Base-by-base conservation (phyloP, 64 coral and sea anemone genomes). In the Acropora yongei region DNA sequence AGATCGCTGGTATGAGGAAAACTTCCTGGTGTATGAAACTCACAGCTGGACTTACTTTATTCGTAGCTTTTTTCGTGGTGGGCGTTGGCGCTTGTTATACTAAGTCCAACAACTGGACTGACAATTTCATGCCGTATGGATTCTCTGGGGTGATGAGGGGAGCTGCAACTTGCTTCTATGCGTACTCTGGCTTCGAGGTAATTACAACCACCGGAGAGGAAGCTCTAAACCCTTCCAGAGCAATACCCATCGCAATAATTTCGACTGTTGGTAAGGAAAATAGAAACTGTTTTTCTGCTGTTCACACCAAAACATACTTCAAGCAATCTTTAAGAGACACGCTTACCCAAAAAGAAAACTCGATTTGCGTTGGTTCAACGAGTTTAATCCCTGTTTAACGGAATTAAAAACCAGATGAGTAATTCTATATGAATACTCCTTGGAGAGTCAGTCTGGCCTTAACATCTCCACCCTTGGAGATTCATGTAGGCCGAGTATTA, bases 61-160 rank as follows among this genome's bases (percentile, higher is more conserved):
- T 50, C 8, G 78, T 88, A 4, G 57, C 89, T 12, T 3, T 89
- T 7, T 84, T 89, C 76, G 41, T 88, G 6, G 55, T 89, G 13
- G 71, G 67, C 16, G 87, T 76, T 61, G 92, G 92, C 13, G 49
- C 77, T 3, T 94, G 82, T 49, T 94, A 76, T 77, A 87, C 86
- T 3, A 80, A 94, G 9, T 43, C 53, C 14, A 80, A 68, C 49
- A 94, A 89, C 92, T 94, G 92, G 92, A 69, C 86, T 65, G 49
- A 60, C 5, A 74, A 83, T 51, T 94, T 94, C 39, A 87, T 87
- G 20, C 92, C 92, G 53, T 89, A 94, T 40, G 92, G 92, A 83
- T 17, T 76, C 14, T 8, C 55, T 51, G 92, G 92, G n/a, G 53
- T 94, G 16, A 30, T 94, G 19, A 43, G 48, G 0, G 92, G 67